Evolutionary conservation across 2,888 invertebrate genomes (phyloP).

Genomic region (Junonia oenone): DNA sequence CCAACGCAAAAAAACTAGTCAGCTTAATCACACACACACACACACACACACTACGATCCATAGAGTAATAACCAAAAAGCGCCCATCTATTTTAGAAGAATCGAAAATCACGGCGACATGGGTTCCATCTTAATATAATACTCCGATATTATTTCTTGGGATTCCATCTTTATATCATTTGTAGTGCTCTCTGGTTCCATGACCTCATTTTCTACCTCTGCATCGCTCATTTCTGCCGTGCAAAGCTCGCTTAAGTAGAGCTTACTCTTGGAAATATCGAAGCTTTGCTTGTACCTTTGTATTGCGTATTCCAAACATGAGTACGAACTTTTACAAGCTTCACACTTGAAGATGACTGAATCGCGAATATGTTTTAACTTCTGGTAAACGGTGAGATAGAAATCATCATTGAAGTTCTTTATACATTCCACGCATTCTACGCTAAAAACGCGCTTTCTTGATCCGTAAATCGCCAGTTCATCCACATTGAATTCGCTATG

Average conservation of each 20-base stretch:
- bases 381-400: slow-evolving; percentile 38
- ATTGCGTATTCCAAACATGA: slow-evolving; percentile 51
- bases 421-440: slow-evolving; percentile 57
- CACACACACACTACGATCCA: too few relatives aligned
- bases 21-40: too few relatives aligned
- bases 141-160: slow-evolving; percentile 31
- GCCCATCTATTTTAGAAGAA: too few relatives aligned
- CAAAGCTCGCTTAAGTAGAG: slow-evolving; percentile 61
- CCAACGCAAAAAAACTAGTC: too few relatives aligned
- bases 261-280: slow-evolving; percentile 41
- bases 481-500: slow-evolving; percentile 55
- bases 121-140: slow-evolving; percentile 43
- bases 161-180: slow-evolving; percentile 40
- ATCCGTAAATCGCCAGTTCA: slow-evolving; percentile 50
- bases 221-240: slow-evolving; percentile 61
- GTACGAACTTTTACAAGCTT: slow-evolving; percentile 42
- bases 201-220: slow-evolving; percentile 40
- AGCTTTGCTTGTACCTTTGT: slow-evolving; percentile 43
- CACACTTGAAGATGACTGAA: slow-evolving; percentile 50
- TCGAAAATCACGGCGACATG: slow-evolving; percentile 5
- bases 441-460: slow-evolving; percentile 35
- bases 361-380: slow-evolving; percentile 45
- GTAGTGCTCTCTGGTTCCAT: slow-evolving; percentile 54
- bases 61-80: too few relatives aligned
- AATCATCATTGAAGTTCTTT: slow-evolving; percentile 49